A percentile compares a stretch with the other conserved stretches of the same genome.
Conservation (phyloP, 2,797 vertebrate species). For the Psittacula echo region DNA sequence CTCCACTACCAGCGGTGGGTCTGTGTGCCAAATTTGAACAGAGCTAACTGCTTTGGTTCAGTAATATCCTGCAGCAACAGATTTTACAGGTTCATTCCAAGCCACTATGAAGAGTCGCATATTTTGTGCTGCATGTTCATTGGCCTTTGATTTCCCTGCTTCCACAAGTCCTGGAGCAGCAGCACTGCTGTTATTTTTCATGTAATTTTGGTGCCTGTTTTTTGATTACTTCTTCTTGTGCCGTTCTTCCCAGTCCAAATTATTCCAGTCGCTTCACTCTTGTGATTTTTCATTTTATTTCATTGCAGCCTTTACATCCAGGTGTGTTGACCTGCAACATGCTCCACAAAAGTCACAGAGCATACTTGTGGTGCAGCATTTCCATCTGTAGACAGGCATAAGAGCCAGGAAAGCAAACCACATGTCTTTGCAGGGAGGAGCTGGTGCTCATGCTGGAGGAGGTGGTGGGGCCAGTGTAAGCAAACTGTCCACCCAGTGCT, state of each 20-base stretch:
- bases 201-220: background rate
- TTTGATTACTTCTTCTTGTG: background rate
- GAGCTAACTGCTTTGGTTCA: constrained; percentile 21
- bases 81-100: constrained; percentile 47
- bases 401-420: background rate
- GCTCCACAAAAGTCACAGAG: background rate
- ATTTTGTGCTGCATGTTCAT: background rate
- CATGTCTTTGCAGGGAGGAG: background rate
- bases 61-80: constrained; percentile 7
- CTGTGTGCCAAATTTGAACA: constrained; percentile 9
- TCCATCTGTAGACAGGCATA: background rate
- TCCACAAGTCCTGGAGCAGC: background rate
- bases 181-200: background rate
- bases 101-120: background rate
- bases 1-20: background rate
- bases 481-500: background rate
- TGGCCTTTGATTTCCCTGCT: background rate
- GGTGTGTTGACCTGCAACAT: background rate
- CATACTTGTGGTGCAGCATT: background rate
- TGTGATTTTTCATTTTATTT: background rate
- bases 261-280: background rate
- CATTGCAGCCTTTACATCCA: background rate
- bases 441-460: background rate
- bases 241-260: background rate
- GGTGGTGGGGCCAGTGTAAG: background rate